Evolutionary conservation across 64 coral and sea anemone genomes (phyloP), one percentile per base, ranked within the genome.

Genomic region (Catalaphyllia jardinei): DNA sequence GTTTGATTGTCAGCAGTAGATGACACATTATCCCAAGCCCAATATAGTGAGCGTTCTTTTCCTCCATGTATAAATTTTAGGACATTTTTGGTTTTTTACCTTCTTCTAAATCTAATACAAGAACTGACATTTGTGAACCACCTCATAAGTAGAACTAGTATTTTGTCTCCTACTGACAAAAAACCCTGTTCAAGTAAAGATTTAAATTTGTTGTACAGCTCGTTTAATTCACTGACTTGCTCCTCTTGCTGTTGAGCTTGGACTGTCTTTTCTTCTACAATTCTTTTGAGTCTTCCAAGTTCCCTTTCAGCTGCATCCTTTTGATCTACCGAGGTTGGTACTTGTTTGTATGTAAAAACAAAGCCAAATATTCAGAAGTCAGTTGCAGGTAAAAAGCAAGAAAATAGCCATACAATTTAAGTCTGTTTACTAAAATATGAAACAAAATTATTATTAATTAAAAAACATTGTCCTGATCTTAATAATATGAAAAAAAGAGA

Each of bases 221-320:
- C 31, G 72, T 20, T 71, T 67, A 86, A 51, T n/a, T 71, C 10
- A 25, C 13, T 86, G 4, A 86, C 63, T 31, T 39, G 50, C 31
- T 86, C 62, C 63, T 86, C 75, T 77, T 77, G 75, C 75, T 77
- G 75, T 10, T 77, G 19, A 22, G 52, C 10, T 77, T 77, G 75
- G 18, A 51, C 75, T 77, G 35, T n/a, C 75, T 77, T 77, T 77
- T 77, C 75, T 67, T 67, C 20, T 24, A 67, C 19, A 77, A 42
- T 77, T 22, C 31, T 77, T 77, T 77, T 18, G 52, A 52, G 75
- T 18, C 39, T 77, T 77, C 52, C 20, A 51, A 52, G 75, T 51
- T 77, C 75, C 42, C 22, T 42, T 52, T 77, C 39, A 22, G 42
- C 75, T 52, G 75, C 38, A 50, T 24, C 75, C 19, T 77, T 52